Percentiles rank a stretch among this genome's conserved stretches.
phyloP scores from a whole-genome alignment of 2,797 vertebrate genomes.

The Lycodopsis pacificus region DNA sequence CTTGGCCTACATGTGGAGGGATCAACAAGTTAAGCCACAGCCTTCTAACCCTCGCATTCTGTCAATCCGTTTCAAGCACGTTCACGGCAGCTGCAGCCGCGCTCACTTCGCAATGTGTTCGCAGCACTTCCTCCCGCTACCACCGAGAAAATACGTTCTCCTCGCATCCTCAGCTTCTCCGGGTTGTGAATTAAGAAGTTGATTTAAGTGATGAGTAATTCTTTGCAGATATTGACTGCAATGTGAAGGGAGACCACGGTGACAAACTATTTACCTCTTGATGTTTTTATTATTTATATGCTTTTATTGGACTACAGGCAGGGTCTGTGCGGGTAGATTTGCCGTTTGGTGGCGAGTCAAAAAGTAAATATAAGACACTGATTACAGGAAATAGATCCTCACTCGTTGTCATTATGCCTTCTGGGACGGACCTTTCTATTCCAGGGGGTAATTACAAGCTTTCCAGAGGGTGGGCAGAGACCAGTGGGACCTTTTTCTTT shows the following conservation, averaged over 20 bases:
- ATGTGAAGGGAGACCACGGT: too few relatives aligned
- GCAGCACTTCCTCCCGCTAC: conserved; percentile 15
- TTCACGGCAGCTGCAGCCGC: conserved; percentile 71
- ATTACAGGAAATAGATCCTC: neutral
- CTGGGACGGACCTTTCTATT: conserved; percentile 66
- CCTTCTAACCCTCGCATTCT: conserved; percentile 78
- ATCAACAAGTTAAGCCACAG: conserved; percentile 79
- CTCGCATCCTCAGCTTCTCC: neutral
- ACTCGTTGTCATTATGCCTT: conserved; percentile 19
- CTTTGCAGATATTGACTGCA: neutral
- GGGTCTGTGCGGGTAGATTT: neutral
- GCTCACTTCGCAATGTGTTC: conserved; percentile 33
- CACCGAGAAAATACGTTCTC: conserved; percentile 2
- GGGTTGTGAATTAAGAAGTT: conserved; percentile 6
- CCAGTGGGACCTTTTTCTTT: conserved; percentile 62
- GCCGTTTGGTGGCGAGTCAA: neutral
- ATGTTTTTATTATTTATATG: neutral
- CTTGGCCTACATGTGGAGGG: conserved; percentile 79
- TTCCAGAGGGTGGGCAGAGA: conserved; percentile 69
- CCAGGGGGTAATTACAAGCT: conserved; percentile 74
- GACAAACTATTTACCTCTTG: neutral
- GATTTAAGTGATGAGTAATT: neutral
- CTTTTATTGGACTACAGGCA: neutral
- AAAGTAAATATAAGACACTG: neutral
- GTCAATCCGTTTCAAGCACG: conserved; percentile 73